Conservation (phyloP, 2,888 invertebrate genomes). For the Sphecodes monilicornis region DNA sequence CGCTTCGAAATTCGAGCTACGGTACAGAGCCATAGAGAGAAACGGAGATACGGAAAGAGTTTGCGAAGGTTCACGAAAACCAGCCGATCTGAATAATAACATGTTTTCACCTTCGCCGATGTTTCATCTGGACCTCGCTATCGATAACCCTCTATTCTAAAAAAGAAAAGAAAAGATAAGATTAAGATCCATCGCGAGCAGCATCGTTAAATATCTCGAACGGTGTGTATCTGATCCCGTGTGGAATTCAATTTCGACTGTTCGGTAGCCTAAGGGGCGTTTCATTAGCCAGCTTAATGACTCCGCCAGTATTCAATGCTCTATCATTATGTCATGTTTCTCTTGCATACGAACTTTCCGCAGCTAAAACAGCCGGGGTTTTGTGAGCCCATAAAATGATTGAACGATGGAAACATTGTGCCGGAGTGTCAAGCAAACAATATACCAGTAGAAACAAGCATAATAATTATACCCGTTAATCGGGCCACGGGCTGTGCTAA, state of each 20-base stretch:
- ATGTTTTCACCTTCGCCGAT: conserved; percentile 46
- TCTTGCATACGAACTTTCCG: background rate
- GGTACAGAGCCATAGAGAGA: conserved; percentile 24
- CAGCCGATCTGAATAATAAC: conserved; percentile 57
- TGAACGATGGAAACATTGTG: conserved; percentile 24
- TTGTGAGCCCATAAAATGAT: conserved; percentile 20
- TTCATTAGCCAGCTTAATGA: conserved; percentile 36
- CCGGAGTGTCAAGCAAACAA: conserved; percentile 9
- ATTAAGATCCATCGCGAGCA: background rate
- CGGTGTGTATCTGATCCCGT: too few species aligned
- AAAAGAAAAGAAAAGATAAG: background rate
- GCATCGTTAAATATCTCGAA: conserved; percentile 20
- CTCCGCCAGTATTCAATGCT: background rate
- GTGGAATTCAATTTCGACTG: conserved; percentile 45
- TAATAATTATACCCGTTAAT: conserved; percentile 48
- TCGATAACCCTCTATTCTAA: background rate
- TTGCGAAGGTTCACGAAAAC: conserved; percentile 41
- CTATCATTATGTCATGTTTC: conserved; percentile 37
- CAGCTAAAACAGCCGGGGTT: background rate
- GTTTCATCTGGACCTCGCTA: conserved; percentile 11
- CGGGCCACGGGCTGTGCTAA: conserved; percentile 44
- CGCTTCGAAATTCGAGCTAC: conserved; percentile 64
- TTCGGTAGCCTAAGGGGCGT: conserved; percentile 4
- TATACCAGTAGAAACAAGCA: conserved; percentile 16
- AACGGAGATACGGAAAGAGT: background rate